phyloP scores from a whole-genome alignment of 2,888 invertebrate genomes.

The Scrobipalpa costella region DNA sequence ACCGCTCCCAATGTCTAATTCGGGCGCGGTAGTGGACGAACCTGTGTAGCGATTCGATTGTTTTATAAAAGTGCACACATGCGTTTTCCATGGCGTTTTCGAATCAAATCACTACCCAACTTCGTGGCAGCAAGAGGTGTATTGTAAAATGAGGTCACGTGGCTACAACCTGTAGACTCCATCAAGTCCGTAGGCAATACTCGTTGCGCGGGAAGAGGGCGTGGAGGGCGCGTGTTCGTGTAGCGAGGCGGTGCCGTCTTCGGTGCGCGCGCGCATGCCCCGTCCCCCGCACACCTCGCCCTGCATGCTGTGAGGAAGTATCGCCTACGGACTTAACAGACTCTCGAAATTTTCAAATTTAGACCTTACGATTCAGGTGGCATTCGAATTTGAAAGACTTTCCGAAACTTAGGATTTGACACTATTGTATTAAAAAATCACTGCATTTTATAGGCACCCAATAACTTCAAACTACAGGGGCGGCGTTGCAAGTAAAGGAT shows the following conservation, averaged over 20 bases:
- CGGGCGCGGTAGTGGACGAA: neutral
- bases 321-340: slow-evolving; percentile 20
- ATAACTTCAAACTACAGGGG: no score
- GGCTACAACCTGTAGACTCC: slow-evolving; percentile 17
- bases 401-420: neutral
- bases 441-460: no score
- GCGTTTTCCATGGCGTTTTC: neutral
- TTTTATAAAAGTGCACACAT: neutral
- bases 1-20: slow-evolving; percentile 3
- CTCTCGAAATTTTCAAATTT: slow-evolving; percentile 12
- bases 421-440: neutral
- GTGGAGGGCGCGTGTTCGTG: slow-evolving; percentile 11
- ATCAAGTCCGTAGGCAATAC: slow-evolving; percentile 20
- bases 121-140: neutral
- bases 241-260: neutral
- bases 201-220: slow-evolving; percentile 13
- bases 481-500: no score
- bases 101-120: neutral
- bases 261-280: neutral
- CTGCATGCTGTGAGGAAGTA: slow-evolving; percentile 18
- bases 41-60: neutral
- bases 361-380: neutral
- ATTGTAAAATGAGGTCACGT: neutral
- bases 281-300: slow-evolving; percentile 1
- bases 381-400: slow-evolving; percentile 2